These are phyloP conservation scores for Amorpha juglandis DNA, from an alignment of 2,888 invertebrate genomes.

Conservation along the genomic window DNA sequence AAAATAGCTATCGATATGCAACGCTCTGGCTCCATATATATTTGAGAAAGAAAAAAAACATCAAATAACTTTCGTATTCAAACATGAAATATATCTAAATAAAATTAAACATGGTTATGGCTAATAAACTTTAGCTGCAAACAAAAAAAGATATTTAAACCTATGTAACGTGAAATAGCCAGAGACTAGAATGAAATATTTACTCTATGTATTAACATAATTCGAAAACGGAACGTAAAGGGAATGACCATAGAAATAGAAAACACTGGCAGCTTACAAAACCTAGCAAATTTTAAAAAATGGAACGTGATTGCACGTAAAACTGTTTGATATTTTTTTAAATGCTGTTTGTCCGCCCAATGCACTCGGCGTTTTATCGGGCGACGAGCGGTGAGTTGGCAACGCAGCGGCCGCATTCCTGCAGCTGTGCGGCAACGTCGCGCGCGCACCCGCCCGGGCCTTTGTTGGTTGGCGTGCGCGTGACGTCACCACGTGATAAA, in stretches of 20 bases:
- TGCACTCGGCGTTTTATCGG: constrained; percentile 72
- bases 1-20: constrained; percentile 50
- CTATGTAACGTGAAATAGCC: not conserved
- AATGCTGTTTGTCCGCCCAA: constrained; percentile 66
- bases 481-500: constrained; percentile 69
- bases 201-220: not conserved
- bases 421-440: constrained; percentile 70
- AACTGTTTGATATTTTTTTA: constrained; percentile 38
- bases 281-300: not conserved
- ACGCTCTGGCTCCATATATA: constrained; percentile 32
- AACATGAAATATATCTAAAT: not conserved
- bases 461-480: constrained; percentile 54
- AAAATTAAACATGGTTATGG: not conserved
- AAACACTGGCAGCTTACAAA: constrained; percentile 31
- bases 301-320: constrained; percentile 28
- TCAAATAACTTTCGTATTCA: not conserved
- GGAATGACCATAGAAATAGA: constrained; percentile 8
- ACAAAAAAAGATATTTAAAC: not conserved
- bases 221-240: not conserved
- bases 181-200: too few species aligned
- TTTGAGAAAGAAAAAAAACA: not conserved
- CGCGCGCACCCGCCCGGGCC: constrained; percentile 69
- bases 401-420: constrained; percentile 78
- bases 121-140: not conserved
- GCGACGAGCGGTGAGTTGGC: constrained; percentile 65